Evolutionary conservation across 1,140 invertebrate species (phyloP).

Genomic region (Aphis gossypii): DNA sequence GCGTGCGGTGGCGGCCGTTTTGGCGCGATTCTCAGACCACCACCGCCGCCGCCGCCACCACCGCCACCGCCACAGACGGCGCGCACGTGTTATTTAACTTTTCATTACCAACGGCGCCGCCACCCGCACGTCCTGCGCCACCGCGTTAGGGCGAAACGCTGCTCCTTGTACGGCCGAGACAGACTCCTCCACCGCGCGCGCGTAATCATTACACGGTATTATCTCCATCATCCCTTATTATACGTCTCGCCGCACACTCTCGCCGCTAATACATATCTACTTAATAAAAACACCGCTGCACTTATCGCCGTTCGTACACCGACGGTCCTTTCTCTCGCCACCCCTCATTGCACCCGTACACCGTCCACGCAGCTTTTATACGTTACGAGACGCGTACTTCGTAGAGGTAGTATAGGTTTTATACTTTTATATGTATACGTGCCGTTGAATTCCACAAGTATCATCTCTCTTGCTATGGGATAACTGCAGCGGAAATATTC

Average conservation of each 20-base stretch:
- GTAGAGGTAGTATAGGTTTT: no score
- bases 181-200: neutral
- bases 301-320: neutral
- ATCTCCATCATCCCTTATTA: neutral
- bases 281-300: neutral
- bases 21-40: conserved; percentile 38
- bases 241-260: neutral
- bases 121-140: neutral
- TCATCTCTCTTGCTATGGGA: no score
- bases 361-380: neutral
- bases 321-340: neutral
- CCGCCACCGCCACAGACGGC: neutral
- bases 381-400: no score
- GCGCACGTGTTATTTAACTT: conserved; percentile 16
- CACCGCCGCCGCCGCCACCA: neutral
- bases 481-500: no score
- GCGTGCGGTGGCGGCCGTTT: conserved; percentile 1
- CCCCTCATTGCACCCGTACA: neutral
- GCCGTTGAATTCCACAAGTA: no score
- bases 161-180: neutral
- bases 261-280: neutral
- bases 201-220: neutral
- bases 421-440: no score
- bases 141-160: neutral
- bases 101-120: conserved; percentile 26